Percentiles rank a stretch among this genome's conserved stretches.
phyloP scores from a whole-genome alignment of 2,888 invertebrate genomes.

The Eucera pruinosa region DNA sequence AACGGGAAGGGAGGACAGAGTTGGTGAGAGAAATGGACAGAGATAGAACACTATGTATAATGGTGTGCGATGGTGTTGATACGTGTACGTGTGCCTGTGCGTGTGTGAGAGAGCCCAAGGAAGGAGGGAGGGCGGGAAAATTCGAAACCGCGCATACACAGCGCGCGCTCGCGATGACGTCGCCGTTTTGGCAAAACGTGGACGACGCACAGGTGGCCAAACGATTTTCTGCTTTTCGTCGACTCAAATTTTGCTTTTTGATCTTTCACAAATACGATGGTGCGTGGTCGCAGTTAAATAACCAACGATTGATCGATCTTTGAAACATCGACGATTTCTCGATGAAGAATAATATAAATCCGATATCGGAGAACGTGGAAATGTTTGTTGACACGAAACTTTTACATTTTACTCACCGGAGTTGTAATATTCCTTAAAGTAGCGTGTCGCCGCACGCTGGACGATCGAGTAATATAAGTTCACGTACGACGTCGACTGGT shows the following conservation, averaged over 20 bases:
- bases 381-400: no score
- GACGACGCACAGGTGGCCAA: slow-evolving; percentile 63
- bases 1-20: slow-evolving; percentile 5
- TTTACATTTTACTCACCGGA: slow-evolving; percentile 87
- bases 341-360: background rate
- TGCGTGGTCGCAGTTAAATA: background rate
- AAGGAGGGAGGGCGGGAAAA: slow-evolving; percentile 73
- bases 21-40: slow-evolving; percentile 14
- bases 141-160: slow-evolving; percentile 67
- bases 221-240: no score
- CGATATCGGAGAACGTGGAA: background rate
- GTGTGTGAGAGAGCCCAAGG: slow-evolving; percentile 21
- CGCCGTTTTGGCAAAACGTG: slow-evolving; percentile 68
- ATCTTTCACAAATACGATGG: no score
- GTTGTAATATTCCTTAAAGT: slow-evolving; percentile 89
- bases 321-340: background rate
- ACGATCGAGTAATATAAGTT: slow-evolving; percentile 89
- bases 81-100: background rate
- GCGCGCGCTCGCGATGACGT: slow-evolving; percentile 64
- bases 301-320: slow-evolving; percentile 2
- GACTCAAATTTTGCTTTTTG: no score
- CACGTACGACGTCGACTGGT: slow-evolving; percentile 88
- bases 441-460: slow-evolving; percentile 88
- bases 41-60: no score
- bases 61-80: no score